Evolutionary conservation across 2,888 invertebrate species (phyloP).

Genomic region (Agonum fuliginosum): DNA sequence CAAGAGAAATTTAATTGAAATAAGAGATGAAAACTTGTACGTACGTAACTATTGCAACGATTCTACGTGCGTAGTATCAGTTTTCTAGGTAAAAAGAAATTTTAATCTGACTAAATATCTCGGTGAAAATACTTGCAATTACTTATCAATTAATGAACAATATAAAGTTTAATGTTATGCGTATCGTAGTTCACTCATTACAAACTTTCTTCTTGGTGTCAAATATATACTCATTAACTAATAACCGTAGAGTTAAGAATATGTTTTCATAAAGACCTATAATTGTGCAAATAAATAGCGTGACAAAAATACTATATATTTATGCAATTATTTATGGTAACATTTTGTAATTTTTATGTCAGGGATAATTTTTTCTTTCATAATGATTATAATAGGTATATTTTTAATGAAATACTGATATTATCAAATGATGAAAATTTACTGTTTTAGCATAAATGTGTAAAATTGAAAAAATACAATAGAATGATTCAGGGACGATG

Average conservation of each 20-base stretch:
- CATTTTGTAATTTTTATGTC: background rate
- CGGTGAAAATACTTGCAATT: background rate
- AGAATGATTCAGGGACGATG: background rate
- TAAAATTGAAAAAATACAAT: background rate
- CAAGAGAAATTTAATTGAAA: background rate
- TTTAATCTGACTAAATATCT: background rate
- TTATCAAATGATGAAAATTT: background rate
- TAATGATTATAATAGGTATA: background rate
- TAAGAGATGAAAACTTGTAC: background rate
- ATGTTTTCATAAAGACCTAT: background rate
- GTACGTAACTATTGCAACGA: background rate
- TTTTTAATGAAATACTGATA: background rate
- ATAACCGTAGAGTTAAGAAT: background rate
- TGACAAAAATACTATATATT: background rate
- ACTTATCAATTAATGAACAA: background rate
- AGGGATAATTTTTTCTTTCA: slow-evolving; percentile 2
- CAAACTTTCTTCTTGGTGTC: background rate
- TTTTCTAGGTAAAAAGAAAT: background rate
- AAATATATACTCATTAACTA: background rate
- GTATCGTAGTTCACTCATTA: background rate
- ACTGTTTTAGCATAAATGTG: background rate
- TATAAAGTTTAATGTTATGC: background rate
- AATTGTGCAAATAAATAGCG: background rate
- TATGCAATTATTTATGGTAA: background rate
- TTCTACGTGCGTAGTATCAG: background rate